Evolutionary conservation across 1,140 invertebrate genomes (phyloP).

Genomic region (Lineus longissimus): DNA sequence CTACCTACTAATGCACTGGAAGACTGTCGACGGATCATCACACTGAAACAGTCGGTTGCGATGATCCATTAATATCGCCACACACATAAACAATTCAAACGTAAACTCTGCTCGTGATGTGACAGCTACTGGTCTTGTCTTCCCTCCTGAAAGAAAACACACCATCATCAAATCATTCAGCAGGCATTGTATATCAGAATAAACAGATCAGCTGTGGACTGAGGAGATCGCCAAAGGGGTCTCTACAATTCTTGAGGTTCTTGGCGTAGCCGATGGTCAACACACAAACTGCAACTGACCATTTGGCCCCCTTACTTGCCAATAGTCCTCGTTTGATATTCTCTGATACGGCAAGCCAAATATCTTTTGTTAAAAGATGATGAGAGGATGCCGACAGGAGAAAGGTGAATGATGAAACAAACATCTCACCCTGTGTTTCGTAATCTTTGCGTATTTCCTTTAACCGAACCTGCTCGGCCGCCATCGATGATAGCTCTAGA

Average conservation of each 20-base stretch:
- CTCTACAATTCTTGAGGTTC: no score
- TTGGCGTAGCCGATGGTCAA: no score
- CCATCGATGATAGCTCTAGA: slow-evolving; percentile 42
- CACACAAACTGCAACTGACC: no score
- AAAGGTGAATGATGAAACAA: no score
- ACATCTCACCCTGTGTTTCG: slow-evolving; percentile 32
- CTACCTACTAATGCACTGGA: slow-evolving; percentile 37
- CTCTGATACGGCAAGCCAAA: no score
- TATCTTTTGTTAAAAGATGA: no score
- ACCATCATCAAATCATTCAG: not conserved
- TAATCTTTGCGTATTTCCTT: slow-evolving; percentile 43
- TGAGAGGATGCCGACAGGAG: no score
- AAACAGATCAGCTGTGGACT: not conserved
- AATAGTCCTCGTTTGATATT: no score
- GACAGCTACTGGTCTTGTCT: slow-evolving; percentile 23
- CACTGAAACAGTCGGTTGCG: slow-evolving; percentile 35
- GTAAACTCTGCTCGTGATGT: slow-evolving; percentile 31
- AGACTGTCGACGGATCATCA: slow-evolving; percentile 37
- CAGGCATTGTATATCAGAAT: not conserved
- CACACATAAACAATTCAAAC: slow-evolving; percentile 51
- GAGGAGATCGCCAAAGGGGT: no score
- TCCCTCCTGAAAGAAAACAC: slow-evolving; percentile 33
- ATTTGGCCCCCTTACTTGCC: no score
- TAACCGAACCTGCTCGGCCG: slow-evolving; percentile 36
- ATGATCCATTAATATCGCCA: slow-evolving; percentile 38